A percentile compares a stretch with the other conserved stretches of the same genome.
Conservation (phyloP, 2,113 vertebrate genomes). For the Recurvirostra avosetta region DNA sequence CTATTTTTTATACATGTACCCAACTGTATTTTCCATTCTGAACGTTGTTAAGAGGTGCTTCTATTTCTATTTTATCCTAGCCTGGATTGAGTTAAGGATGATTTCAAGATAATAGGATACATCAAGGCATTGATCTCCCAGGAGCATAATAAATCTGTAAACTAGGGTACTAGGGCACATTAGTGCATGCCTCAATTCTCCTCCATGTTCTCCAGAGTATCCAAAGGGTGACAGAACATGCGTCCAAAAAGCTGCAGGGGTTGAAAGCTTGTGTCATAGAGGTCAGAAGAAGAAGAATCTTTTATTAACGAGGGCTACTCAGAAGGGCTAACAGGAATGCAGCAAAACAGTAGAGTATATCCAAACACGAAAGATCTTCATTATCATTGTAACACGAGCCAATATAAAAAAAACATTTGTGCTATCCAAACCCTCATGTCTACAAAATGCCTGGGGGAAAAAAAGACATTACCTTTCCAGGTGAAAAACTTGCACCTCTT, state of each 20-base stretch:
- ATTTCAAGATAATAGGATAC: constrained; percentile 16
- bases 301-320: constrained; percentile 23
- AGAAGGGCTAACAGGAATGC: not conserved
- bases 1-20: not conserved
- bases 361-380: not conserved
- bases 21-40: not conserved
- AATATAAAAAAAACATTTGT: not conserved
- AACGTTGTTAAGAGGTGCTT: not conserved
- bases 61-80: not conserved
- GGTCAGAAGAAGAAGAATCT: constrained; percentile 33
- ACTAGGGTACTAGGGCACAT: constrained; percentile 42
- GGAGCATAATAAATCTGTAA: constrained; percentile 43
- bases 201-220: constrained; percentile 19
- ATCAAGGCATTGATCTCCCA: constrained; percentile 7
- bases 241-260: constrained; percentile 27
- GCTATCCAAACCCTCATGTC: not conserved
- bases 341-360: not conserved
- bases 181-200: constrained; percentile 26
- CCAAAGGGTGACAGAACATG: constrained; percentile 24
- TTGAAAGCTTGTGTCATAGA: constrained; percentile 42
- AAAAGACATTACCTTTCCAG: not conserved
- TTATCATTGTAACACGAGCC: not conserved
- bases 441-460: not conserved
- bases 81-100: not conserved
- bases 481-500: not conserved